Conservation (phyloP, 2,888 invertebrate genomes). For the Drosophila yooni region DNA sequence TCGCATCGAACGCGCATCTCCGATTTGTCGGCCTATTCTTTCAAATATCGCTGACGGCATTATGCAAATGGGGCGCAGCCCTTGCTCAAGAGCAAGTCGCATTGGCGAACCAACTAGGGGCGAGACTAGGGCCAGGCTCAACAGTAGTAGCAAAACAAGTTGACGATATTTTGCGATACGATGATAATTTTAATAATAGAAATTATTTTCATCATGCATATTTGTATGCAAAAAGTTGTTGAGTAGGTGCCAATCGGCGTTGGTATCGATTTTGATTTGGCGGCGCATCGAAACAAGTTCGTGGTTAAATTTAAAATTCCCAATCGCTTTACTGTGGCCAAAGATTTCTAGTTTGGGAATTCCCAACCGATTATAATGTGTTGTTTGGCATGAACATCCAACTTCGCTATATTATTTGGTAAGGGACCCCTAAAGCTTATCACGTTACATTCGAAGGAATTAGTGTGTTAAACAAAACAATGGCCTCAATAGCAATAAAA, state of each 20-base stretch:
- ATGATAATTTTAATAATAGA: constrained; percentile 52
- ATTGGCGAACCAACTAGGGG: constrained; percentile 26
- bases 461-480: constrained; percentile 49
- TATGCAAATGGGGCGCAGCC: constrained; percentile 67
- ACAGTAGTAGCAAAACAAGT: constrained; percentile 31
- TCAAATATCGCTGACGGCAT: constrained; percentile 56
- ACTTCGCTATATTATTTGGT: constrained; percentile 30
- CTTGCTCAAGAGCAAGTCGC: constrained; percentile 43
- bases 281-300: constrained; percentile 71
- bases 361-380: constrained; percentile 69
- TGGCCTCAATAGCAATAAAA: constrained; percentile 56
- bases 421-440: constrained; percentile 43
- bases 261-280: constrained; percentile 36
- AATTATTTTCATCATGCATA: constrained; percentile 53
- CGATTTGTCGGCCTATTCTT: constrained; percentile 67
- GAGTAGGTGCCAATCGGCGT: constrained; percentile 37
- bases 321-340: constrained; percentile 46
- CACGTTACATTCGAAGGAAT: constrained; percentile 67
- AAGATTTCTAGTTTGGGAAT: constrained; percentile 76
- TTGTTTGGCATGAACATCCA: constrained; percentile 44
- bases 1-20: constrained; percentile 61
- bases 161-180: constrained; percentile 34
- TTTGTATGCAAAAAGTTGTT: constrained; percentile 44
- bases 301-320: constrained; percentile 52
- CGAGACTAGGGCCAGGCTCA: constrained; percentile 32